phyloP scores from a whole-genome alignment of 92 coral and sea anemone species.

The Pocillopora meandrina region DNA sequence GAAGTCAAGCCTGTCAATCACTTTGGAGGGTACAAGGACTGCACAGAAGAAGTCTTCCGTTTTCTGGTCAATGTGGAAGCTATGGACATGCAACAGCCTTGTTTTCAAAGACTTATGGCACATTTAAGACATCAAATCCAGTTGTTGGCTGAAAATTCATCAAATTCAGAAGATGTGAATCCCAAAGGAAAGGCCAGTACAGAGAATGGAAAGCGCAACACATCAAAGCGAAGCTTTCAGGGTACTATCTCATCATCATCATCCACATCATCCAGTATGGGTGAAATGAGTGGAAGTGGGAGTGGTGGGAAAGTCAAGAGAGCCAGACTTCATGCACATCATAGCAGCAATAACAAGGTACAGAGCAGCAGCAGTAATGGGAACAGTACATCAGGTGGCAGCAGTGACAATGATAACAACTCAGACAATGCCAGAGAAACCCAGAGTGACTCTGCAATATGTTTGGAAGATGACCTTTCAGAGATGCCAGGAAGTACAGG shows the following conservation, averaged over 20 bases:
- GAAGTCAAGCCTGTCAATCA: constrained; percentile 40
- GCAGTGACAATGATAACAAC: constrained; percentile 49
- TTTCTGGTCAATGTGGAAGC: constrained; percentile 71
- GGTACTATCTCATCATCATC: constrained; percentile 40
- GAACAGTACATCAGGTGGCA: constrained; percentile 15
- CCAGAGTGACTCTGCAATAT: constrained; percentile 50
- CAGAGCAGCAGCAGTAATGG: constrained; percentile 40
- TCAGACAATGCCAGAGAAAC: constrained; percentile 43
- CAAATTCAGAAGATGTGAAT: constrained; percentile 1
- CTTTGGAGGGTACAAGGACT: constrained; percentile 73
- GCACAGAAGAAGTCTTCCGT: constrained; percentile 67
- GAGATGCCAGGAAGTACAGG: constrained; percentile 25
- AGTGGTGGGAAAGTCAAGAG: constrained; percentile 33
- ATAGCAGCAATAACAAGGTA: constrained; percentile 15
- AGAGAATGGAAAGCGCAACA: constrained; percentile 20
- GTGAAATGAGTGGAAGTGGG: constrained; percentile 35
- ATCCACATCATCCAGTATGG: constrained; percentile 37
- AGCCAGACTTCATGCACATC: constrained; percentile 39
- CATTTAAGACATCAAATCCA: constrained; percentile 61
- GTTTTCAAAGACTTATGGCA: constrained; percentile 76
- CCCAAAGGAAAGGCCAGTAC: constrained; percentile 8
- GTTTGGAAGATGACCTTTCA: constrained; percentile 42
- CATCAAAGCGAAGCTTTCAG: constrained; percentile 34
- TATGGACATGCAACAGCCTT: constrained; percentile 70
- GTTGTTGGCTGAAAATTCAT: constrained; percentile 29